phyloP scores from a whole-genome alignment of 2,797 vertebrate genomes.

The Adelosebastes latens region DNA sequence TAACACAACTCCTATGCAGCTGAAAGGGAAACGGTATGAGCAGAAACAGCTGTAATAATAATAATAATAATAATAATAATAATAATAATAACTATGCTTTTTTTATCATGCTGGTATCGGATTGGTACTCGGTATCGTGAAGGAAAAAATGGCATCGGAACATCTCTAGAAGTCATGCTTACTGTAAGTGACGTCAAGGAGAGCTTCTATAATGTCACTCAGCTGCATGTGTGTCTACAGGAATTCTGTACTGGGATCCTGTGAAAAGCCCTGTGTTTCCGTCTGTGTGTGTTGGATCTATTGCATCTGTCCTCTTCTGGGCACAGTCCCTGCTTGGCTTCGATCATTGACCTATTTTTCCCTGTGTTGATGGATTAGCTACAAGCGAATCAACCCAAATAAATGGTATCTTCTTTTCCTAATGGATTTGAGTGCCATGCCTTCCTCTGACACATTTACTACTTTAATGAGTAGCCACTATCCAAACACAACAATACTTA shows the following conservation, averaged over 20 bases:
- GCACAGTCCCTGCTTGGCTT: constrained; percentile 55
- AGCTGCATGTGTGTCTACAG: background rate
- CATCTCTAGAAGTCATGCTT: constrained; percentile 43
- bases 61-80: too few relatives aligned
- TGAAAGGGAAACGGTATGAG: too few relatives aligned
- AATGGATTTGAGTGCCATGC: constrained; percentile 46
- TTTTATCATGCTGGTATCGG: too few relatives aligned
- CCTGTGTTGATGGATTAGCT: constrained; percentile 65
- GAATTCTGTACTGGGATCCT: constrained; percentile 34
- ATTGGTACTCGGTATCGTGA: too few relatives aligned
- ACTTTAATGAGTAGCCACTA: constrained; percentile 23
- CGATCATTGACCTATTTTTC: constrained; percentile 68
- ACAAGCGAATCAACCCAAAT: constrained; percentile 54
- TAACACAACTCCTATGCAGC: too few relatives aligned
- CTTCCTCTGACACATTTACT: constrained; percentile 41
- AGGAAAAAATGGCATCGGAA: too few relatives aligned
- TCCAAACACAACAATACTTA: constrained; percentile 6
- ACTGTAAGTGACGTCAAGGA: background rate
- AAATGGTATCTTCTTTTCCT: constrained; percentile 49
- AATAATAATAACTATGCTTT: too few relatives aligned
- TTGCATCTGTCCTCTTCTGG: constrained; percentile 45
- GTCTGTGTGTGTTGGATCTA: constrained; percentile 12
- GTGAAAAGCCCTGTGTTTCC: constrained; percentile 36
- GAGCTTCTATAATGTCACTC: background rate
- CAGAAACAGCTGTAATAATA: too few relatives aligned